Evolutionary conservation across 2,797 vertebrate genomes (phyloP), one percentile per base, ranked within the genome.

Genomic region (Carapus acus): DNA sequence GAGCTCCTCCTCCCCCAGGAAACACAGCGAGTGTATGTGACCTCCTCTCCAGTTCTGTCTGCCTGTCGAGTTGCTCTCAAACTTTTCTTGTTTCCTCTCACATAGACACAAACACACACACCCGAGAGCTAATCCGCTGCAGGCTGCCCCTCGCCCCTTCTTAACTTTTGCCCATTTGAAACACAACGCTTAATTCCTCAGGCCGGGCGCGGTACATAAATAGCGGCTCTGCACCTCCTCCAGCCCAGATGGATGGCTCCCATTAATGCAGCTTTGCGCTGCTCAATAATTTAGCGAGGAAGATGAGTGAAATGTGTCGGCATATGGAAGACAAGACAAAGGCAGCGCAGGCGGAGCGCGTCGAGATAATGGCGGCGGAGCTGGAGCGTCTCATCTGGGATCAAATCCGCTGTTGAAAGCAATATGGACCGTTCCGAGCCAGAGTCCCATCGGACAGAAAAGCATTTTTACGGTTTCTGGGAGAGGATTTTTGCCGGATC

Each of bases 241-340:
- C 67, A 34, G 44, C 55, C 62, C 57, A 76, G 77, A 79, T 73
- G 62, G 71, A 77, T 82, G 20, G 13, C 47, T 42, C 64, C 73
- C 81, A 85, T 85, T 85, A 84, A 84, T 79, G 78, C 54, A 74
- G 71, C n/a, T 84, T 86, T 82, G 75, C 60, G 70, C 70, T 71
- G 67, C 64, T 87, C 48, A 85, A 88, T 86, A 73, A 88, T 88
- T 86, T 70, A 88, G 48, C 2, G 11, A 43, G 50, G 65, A 67
- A 66, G 77, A 85, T 84, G 82, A 86, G 80, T 83, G 83, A 83
- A 81, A 80, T 75, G 76, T 81, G 83, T 80, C 62, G 57, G 68
- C 73, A 80, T 84, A 71, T 82, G 80, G 11, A 81, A 81, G 72
- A 81, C 73, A 66, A 69, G 66, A 61, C 66, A 57, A 69, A 72